A percentile compares a stretch with the other conserved stretches of the same genome.
phyloP scores from a whole-genome alignment of 2,888 invertebrate species.

The Cordilura impudica region DNA sequence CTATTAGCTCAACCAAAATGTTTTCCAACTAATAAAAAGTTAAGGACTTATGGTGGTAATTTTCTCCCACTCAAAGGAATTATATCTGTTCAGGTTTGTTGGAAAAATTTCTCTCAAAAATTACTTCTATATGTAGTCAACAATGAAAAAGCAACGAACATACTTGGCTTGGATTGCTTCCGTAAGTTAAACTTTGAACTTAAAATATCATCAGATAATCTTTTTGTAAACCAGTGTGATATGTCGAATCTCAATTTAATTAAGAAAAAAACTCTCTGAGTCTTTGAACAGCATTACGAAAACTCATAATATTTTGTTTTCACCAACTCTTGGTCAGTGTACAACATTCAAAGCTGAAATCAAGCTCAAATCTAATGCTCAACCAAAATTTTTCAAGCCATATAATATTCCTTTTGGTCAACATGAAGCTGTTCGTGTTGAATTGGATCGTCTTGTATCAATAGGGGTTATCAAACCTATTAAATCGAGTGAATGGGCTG shows the following conservation, averaged over 20 bases:
- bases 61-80: neutral
- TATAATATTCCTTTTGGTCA: neutral
- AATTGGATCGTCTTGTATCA: neutral
- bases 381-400: neutral
- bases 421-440: neutral
- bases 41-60: neutral
- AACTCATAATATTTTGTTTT: no score
- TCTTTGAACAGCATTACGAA: neutral
- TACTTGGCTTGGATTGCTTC: no score
- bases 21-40: neutral
- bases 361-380: constrained; percentile 24
- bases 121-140: neutral
- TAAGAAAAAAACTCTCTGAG: neutral
- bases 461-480: neutral
- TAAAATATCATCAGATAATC: neutral
- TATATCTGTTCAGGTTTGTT: neutral
- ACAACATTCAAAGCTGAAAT: neutral
- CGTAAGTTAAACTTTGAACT: neutral
- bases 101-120: neutral
- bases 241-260: neutral
- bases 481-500: neutral
- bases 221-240: neutral
- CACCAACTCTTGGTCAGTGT: neutral
- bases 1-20: neutral
- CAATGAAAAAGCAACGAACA: neutral